These are phyloP conservation scores for Poecilia wingei DNA, from an alignment of 2,797 vertebrate species.

Conservation along the genomic window DNA sequence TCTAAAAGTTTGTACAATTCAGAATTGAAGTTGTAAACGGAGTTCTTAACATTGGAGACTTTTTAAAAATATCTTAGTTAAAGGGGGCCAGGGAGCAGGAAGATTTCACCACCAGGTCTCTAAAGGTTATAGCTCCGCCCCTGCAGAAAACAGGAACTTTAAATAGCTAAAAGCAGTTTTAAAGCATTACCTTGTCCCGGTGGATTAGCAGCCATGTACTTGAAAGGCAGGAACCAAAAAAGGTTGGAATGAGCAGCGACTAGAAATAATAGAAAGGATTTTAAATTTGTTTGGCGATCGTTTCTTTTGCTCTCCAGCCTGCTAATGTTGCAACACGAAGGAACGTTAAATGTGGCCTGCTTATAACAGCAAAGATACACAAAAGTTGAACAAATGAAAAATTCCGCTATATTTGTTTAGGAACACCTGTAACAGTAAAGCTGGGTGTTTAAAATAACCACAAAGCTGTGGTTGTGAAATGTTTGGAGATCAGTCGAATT, in stretches of 20 bases:
- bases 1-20: neutral
- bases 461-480: constrained; percentile 6
- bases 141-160: neutral
- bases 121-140: constrained; percentile 10
- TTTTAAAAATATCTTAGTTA: neutral
- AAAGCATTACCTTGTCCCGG: constrained; percentile 85
- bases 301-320: constrained; percentile 8
- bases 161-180: neutral
- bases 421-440: neutral
- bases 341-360: neutral
- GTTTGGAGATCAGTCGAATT: neutral
- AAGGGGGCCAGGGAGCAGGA: neutral
- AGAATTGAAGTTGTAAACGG: neutral
- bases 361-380: neutral
- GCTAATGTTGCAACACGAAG: constrained; percentile 14
- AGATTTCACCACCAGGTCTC: neutral
- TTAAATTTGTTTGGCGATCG: neutral
- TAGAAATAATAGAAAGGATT: neutral
- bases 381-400: neutral
- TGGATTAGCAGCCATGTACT: constrained; percentile 87
- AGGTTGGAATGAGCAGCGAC: neutral
- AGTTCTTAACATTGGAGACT: neutral
- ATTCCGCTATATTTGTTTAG: neutral
- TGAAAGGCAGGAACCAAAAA: neutral
- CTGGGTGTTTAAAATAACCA: constrained; percentile 20